These are phyloP conservation scores for Aurelia coerulea DNA, from an alignment of 30 jellyfish, hydroid and myxozoan species.

Conservation along the genomic window DNA sequence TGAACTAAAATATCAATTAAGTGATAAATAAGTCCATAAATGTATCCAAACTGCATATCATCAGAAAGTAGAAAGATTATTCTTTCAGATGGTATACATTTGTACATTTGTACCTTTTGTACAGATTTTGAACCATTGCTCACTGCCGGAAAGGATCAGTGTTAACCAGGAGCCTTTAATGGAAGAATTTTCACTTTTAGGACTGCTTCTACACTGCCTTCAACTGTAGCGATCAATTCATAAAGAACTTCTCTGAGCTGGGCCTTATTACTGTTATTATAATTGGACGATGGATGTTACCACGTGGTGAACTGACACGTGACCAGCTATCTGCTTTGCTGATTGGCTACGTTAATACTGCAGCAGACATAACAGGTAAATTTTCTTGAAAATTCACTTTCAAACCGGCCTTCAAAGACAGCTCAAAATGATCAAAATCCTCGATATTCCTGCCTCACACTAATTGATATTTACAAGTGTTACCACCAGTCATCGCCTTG, in stretches of 20 bases:
- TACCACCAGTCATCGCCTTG: background rate
- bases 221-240: slow-evolving; percentile 54
- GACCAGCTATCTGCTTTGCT: slow-evolving; percentile 87
- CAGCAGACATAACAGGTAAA: slow-evolving; percentile 86
- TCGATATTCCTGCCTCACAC: no score
- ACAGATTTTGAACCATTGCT: no score
- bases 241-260: slow-evolving; percentile 63
- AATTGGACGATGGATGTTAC: slow-evolving; percentile 89
- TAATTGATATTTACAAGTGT: no score
- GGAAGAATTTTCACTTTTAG: background rate
- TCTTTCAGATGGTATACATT: no score
- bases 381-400: background rate
- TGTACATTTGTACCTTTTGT: no score
- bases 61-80: no score
- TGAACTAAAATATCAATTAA: no score
- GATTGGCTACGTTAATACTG: slow-evolving; percentile 78
- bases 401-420: no score
- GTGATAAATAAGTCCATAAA: no score
- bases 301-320: slow-evolving; percentile 92
- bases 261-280: slow-evolving; percentile 72
- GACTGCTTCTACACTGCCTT: slow-evolving; percentile 28
- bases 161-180: background rate
- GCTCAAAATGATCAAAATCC: no score
- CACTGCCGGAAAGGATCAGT: background rate
- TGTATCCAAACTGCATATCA: no score